Evolutionary conservation across 2,888 invertebrate genomes (phyloP).

Genomic region (Drosophila basisetae): DNA sequence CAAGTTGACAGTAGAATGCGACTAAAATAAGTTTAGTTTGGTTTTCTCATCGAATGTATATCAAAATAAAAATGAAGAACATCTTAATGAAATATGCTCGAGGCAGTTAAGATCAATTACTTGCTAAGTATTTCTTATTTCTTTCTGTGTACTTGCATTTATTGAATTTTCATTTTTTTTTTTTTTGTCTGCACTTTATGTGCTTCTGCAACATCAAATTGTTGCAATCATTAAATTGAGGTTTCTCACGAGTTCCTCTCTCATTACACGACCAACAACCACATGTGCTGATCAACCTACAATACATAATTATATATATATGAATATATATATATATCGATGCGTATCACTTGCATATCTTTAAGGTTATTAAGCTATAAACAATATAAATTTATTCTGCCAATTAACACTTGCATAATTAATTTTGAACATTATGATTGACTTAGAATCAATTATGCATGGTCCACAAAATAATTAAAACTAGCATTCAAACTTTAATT

Average conservation of each 20-base stretch:
- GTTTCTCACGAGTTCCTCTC: slow-evolving; percentile 27
- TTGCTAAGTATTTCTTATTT: background rate
- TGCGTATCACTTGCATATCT: background rate
- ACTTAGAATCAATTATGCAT: slow-evolving; percentile 16
- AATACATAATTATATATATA: background rate
- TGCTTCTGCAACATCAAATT: slow-evolving; percentile 34
- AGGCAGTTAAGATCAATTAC: background rate
- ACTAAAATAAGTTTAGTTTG: background rate
- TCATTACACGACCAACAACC: slow-evolving; percentile 12
- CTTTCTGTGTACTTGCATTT: background rate
- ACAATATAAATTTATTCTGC: slow-evolving; percentile 37
- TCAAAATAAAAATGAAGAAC: background rate
- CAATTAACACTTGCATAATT: slow-evolving; percentile 51
- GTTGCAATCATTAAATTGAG: slow-evolving; percentile 18
- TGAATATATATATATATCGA: background rate
- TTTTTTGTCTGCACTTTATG: slow-evolving; percentile 24
- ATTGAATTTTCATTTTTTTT: background rate
- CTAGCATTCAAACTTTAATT: slow-evolving; percentile 24
- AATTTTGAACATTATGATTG: slow-evolving; percentile 12
- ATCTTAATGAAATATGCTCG: background rate
- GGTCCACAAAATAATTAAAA: background rate
- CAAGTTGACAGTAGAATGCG: background rate
- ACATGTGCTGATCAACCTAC: slow-evolving; percentile 36
- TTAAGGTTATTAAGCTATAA: background rate
- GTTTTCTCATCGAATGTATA: background rate